Evolutionary conservation across 2,113 vertebrate genomes (phyloP).

Genomic region (Oryctolagus cuniculus): mOryCun1.1 NC_091444.1:65408001-65408500

Average conservation of each 20-base stretch:
- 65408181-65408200: not conserved
- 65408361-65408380: no score
- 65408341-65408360: no score
- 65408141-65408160: not conserved
- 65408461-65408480: no score
- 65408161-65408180: not conserved
- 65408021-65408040: not conserved
- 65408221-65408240: not conserved
- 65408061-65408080: not conserved
- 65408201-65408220: not conserved
- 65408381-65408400: no score
- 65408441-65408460: no score
- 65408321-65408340: no score
- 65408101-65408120: not conserved
- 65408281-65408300: no score
- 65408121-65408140: not conserved
- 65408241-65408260: not conserved
- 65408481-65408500: no score
- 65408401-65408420: no score
- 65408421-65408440: no score
- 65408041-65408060: not conserved
- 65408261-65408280: no score
- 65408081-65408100: fast-evolving
- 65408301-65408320: no score
- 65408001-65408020: not conserved